These are phyloP conservation scores for Naso thynnoides DNA, from an alignment of 2,797 vertebrate species.

Conservation along the genomic window DNA sequence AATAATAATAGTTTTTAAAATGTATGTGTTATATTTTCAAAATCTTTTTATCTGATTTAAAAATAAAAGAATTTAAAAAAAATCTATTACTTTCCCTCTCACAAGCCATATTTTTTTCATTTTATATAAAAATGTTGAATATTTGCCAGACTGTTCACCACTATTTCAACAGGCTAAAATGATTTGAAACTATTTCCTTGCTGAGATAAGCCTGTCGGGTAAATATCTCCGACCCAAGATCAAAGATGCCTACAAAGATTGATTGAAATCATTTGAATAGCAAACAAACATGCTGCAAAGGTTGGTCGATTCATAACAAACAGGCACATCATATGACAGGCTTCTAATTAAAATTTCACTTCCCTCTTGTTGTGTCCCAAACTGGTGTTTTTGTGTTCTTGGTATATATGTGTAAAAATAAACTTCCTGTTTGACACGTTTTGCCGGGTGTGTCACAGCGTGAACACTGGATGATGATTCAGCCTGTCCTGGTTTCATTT, in stretches of 20 bases:
- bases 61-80: no score
- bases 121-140: no score
- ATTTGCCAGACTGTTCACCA: no score
- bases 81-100: no score
- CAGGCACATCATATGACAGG: no score
- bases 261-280: not conserved
- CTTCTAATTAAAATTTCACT: not conserved
- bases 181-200: not conserved
- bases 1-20: no score
- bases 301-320: not conserved
- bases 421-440: constrained; percentile 73
- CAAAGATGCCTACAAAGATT: not conserved
- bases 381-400: constrained; percentile 12
- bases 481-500: constrained; percentile 35
- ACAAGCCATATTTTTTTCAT: no score
- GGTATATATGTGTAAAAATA: not conserved
- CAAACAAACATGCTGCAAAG: not conserved
- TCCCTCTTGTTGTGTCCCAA: not conserved
- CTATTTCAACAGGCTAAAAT: not conserved
- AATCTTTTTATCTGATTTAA: no score
- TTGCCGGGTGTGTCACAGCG: constrained; percentile 57
- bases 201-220: not conserved
- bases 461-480: constrained; percentile 1
- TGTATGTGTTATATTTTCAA: no score
- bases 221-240: not conserved